Conservation (phyloP, 2,797 vertebrate species). For the Peromyscus eremicus region DNA sequence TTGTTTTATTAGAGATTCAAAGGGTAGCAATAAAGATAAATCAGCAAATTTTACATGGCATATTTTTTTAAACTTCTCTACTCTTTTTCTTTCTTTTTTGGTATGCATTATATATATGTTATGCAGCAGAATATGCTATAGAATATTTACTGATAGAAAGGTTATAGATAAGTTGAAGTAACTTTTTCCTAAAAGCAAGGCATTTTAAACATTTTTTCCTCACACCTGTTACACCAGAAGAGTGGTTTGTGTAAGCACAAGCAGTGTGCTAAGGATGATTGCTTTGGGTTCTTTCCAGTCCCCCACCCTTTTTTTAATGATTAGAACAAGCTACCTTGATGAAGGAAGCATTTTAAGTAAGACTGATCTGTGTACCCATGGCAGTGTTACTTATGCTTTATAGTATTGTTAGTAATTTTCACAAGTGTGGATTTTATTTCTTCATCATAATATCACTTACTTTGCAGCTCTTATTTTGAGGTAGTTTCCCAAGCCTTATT, state of each 20-base stretch:
- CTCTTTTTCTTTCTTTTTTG: neutral
- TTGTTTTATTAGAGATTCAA: slow-evolving; percentile 47
- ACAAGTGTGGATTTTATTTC: slow-evolving; percentile 34
- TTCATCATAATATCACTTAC: slow-evolving; percentile 23
- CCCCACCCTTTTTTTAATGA: neutral
- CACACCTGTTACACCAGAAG: slow-evolving; percentile 48
- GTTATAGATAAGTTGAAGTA: slow-evolving; percentile 49
- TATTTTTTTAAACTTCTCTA: neutral
- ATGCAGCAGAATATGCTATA: neutral
- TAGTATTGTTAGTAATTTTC: slow-evolving; percentile 18
- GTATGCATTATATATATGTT: slow-evolving; percentile 20
- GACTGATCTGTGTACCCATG: neutral
- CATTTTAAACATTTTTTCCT: neutral
- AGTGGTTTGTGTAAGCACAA: slow-evolving; percentile 7
- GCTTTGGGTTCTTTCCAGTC: slow-evolving; percentile 24
- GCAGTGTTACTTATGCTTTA: neutral
- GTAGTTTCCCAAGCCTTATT: slow-evolving; percentile 63
- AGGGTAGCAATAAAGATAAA: neutral
- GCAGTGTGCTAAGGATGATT: slow-evolving; percentile 17
- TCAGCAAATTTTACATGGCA: slow-evolving; percentile 9
- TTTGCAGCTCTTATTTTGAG: slow-evolving; percentile 55
- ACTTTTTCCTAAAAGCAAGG: slow-evolving; percentile 50
- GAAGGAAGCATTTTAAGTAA: slow-evolving; percentile 64
- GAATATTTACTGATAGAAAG: slow-evolving; percentile 33
- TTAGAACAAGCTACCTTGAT: neutral